Conservation (phyloP, 2,113 vertebrate species). For the Epinephelus moara region DNA sequence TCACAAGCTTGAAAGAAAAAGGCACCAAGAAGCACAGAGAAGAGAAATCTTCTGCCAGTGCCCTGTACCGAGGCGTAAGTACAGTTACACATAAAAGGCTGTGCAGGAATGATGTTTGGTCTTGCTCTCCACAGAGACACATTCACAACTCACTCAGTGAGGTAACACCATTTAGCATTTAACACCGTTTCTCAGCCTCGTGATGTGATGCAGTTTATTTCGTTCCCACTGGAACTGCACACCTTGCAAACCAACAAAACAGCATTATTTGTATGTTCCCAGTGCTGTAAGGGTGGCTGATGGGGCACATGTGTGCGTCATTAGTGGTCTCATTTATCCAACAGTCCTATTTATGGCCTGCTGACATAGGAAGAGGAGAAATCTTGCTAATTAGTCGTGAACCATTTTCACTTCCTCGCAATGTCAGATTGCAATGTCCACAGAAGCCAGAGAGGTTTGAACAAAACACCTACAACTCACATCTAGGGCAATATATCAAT, state of each 20-base stretch:
- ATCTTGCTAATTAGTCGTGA: constrained; percentile 8
- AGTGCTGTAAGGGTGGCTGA: neutral
- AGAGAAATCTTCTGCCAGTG: neutral
- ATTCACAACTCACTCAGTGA: constrained; percentile 34
- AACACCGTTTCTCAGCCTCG: constrained; percentile 26
- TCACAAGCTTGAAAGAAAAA: constrained; percentile 14
- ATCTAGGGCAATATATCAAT: too few relatives aligned
- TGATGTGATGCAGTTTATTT: constrained; percentile 24
- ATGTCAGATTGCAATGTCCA: neutral
- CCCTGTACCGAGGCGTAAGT: neutral
- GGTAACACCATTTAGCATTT: constrained; percentile 40
- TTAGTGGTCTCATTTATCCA: neutral
- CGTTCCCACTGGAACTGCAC: constrained; percentile 34
- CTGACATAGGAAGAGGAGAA: neutral
- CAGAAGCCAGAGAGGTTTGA: neutral
- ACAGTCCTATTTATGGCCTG: neutral
- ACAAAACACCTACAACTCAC: neutral
- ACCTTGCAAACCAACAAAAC: constrained; percentile 20
- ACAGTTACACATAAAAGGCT: neutral
- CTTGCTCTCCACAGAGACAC: constrained; percentile 15
- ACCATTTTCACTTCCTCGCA: neutral
- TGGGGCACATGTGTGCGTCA: neutral
- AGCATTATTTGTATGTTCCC: constrained; percentile 2
- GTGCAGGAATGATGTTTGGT: neutral
- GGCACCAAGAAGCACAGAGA: neutral